Evolutionary conservation across 1,140 invertebrate genomes (phyloP), one percentile per base, ranked within the genome.

Genomic region (Heliconius congener): DNA sequence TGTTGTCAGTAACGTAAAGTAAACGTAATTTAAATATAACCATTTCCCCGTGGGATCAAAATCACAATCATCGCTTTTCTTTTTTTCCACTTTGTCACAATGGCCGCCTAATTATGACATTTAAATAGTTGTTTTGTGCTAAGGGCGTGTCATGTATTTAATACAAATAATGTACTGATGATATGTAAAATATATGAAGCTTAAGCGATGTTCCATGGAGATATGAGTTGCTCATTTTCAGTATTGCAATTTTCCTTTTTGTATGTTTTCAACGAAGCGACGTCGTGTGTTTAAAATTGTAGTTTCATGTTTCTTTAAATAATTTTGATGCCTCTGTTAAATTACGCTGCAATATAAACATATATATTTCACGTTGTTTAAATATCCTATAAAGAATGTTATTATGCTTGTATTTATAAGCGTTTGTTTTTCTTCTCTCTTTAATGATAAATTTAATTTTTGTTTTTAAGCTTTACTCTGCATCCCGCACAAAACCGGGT

Each of bases 231-330:
- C 4, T 66, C 27, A 30, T 66, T 13, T 66, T 66, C 60, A 66
- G 27, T 66, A 9, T 16, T 27, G 60, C n/a, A 30, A 30, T 6
- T 66, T 66, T 30, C 30, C 11, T 66, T 66, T 66, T 66, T 66
- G 60, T 23, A 66, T 23, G 3, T 66, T 16, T 30, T 66, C 60
- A 30, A 6, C 11, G 60, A 30, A 66, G 13, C 23, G 42, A 46
- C 42, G 27, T 66, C 27, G 60, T 66, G 60, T 66, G 60, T 66
- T 66, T 30, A 13, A 66, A 66, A 66, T 30, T 66, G 23, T 66
- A 30, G 60, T 66, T 66, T 27, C 60, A 66, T 23, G 23, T 66
- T 30, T 30, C 60, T 30, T 66, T 66, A 30, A 66, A 13, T 30
- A 66, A 30, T 27, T 60, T 60, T 60, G 55, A 11, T 23, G 23